phyloP scores from a whole-genome alignment of 2,113 vertebrate genomes.

The Etia nguti region DNA sequence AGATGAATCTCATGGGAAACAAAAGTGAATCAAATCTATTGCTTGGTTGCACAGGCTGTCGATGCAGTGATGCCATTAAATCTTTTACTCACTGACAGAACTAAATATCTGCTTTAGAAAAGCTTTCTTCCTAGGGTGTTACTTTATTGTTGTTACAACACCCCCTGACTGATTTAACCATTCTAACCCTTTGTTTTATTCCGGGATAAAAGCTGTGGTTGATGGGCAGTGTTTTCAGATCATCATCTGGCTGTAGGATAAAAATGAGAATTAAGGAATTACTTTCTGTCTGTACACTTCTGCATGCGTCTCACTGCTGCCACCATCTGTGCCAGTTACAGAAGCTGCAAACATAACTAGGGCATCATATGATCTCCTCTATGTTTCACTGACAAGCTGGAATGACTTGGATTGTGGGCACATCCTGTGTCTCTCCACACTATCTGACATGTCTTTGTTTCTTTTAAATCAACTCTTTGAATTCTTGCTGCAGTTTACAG shows the following conservation, averaged over 20 bases:
- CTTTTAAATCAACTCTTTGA: background rate
- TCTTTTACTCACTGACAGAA: background rate
- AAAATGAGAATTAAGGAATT: background rate
- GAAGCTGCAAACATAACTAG: background rate
- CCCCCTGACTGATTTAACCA: background rate
- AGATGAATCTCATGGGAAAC: background rate
- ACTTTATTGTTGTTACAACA: background rate
- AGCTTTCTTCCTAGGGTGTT: background rate
- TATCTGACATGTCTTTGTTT: background rate
- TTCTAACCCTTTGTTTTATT: background rate
- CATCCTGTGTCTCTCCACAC: accelerated
- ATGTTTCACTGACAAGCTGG: background rate
- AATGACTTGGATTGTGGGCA: background rate
- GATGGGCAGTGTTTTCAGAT: background rate
- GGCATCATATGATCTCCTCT: background rate
- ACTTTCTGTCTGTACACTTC: background rate
- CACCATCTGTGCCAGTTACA: background rate
- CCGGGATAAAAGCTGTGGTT: background rate
- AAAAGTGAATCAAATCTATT: accelerated
- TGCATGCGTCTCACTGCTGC: background rate
- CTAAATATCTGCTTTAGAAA: background rate
- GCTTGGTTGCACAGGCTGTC: background rate
- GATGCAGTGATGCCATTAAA: background rate
- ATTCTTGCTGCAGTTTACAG: background rate
- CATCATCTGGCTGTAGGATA: background rate